Conservation (phyloP, 2,888 invertebrate species). For the Formica aserva region DNA sequence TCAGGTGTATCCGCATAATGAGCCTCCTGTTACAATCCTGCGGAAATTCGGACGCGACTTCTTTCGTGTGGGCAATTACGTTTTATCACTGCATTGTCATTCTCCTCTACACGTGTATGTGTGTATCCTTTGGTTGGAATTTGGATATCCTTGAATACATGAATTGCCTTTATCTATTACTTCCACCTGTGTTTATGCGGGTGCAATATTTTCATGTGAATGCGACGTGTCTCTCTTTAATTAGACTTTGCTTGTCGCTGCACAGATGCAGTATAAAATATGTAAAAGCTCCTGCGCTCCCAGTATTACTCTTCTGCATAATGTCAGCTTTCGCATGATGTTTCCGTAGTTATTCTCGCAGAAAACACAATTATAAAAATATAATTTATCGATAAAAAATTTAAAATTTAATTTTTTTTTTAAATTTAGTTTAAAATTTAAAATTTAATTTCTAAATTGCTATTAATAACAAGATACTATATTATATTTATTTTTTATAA, state of each 20-base stretch:
- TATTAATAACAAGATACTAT: neutral
- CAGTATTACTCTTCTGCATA: neutral
- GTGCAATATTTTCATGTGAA: neutral
- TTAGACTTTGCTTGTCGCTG: neutral
- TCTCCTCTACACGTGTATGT: neutral
- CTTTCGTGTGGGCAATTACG: slow-evolving; percentile 57
- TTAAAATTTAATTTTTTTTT: no score
- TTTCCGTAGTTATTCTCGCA: neutral
- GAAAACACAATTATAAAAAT: neutral
- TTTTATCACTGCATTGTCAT: slow-evolving; percentile 30
- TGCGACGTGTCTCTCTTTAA: neutral
- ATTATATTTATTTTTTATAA: neutral
- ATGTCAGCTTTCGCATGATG: neutral
- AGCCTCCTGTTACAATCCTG: slow-evolving; percentile 61
- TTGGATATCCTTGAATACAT: neutral
- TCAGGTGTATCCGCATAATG: slow-evolving; percentile 77
- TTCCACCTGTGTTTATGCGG: neutral
- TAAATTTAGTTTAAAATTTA: no score
- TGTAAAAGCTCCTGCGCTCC: neutral
- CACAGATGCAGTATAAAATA: neutral
- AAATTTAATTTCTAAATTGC: neutral
- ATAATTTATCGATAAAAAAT: neutral
- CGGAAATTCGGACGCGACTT: slow-evolving; percentile 55
- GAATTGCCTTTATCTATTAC: neutral
- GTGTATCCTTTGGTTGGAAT: neutral